phyloP scores from a whole-genome alignment of 1,140 invertebrate species.

The Zeugodacus cucurbitae region DNA sequence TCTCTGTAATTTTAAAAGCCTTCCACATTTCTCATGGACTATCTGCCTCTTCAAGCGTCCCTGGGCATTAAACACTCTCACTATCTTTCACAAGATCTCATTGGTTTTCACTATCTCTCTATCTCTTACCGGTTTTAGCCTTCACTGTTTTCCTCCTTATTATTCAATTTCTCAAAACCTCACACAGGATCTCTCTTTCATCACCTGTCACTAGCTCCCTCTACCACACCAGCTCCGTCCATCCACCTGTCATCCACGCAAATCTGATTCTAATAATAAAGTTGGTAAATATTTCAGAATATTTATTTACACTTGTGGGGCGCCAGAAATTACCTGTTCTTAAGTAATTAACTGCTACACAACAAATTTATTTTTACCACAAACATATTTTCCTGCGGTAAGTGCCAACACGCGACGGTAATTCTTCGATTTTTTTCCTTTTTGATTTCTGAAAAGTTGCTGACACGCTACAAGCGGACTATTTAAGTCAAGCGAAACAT shows the following conservation, averaged over 20 bases:
- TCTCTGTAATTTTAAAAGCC: too few species aligned
- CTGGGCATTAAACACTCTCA: too few species aligned
- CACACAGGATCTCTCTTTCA: neutral
- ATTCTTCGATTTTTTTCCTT: neutral
- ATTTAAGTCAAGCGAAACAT: neutral
- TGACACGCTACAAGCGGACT: neutral
- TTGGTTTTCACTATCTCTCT: too few species aligned
- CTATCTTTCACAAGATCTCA: too few species aligned
- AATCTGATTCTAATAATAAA: neutral
- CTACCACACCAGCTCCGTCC: too few species aligned
- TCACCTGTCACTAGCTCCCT: too few species aligned
- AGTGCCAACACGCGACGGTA: constrained; percentile 8
- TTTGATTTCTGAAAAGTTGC: neutral
- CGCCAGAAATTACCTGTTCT: constrained; percentile 64
- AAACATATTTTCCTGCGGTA: constrained; percentile 21
- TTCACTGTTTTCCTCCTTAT: too few species aligned
- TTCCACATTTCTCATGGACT: too few species aligned
- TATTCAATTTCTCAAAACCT: neutral
- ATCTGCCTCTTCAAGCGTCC: too few species aligned
- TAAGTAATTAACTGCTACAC: constrained; percentile 60
- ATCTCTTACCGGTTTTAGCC: too few species aligned
- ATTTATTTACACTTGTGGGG: constrained; percentile 52
- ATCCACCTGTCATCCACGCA: neutral
- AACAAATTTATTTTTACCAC: neutral
- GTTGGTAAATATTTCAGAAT: neutral